Evolutionary conservation across 2,113 vertebrate species (phyloP), one percentile per base, ranked within the genome.

Genomic region (Bostrychus sinensis): DNA sequence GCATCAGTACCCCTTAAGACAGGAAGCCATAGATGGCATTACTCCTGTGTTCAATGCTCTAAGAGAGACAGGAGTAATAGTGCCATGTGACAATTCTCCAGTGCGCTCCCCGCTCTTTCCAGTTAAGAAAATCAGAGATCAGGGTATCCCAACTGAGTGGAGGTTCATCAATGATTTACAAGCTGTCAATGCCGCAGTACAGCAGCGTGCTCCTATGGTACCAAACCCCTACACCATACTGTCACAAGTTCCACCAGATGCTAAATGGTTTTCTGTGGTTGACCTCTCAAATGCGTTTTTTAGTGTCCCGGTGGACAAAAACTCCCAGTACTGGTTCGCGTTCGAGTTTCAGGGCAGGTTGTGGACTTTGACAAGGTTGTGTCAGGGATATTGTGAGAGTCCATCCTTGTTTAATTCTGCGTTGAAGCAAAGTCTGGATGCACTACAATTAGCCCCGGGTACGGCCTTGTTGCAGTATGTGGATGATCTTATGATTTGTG

Each of bases 221-320:
- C 56, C 37, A 28, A 58, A 58, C 8, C 56, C 38, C 11, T 58
- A 59, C 2, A 43, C 56, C 11, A 59, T 43, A 16, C 16, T 59
- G 10, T 43, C 57, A 19, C 39, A 59, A 0, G 56, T 59, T 1
- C 56, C n/a, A n/a, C n/a, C n/a, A n/a, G n/a, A n/a, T n/a, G n/a
- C n/a, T n/a, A n/a, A n/a, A n/a, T n/a, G n/a, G n/a, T n/a, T n/a
- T n/a, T n/a, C n/a, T n/a, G n/a, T n/a, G n/a, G n/a, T n/a, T n/a
- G n/a, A n/a, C n/a, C n/a, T n/a, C n/a, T n/a, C n/a, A n/a, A n/a
- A n/a, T n/a, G n/a, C n/a, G n/a, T n/a, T n/a, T n/a, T n/a, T n/a
- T n/a, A n/a, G n/a, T n/a, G n/a, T n/a, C n/a, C n/a, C n/a, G n/a
- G n/a, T n/a, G n/a, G n/a, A n/a, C n/a, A n/a, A n/a, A n/a, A n/a